These are phyloP conservation scores for Arion vulgaris DNA, from an alignment of 1,140 invertebrate species.

Conservation along the genomic window DNA sequence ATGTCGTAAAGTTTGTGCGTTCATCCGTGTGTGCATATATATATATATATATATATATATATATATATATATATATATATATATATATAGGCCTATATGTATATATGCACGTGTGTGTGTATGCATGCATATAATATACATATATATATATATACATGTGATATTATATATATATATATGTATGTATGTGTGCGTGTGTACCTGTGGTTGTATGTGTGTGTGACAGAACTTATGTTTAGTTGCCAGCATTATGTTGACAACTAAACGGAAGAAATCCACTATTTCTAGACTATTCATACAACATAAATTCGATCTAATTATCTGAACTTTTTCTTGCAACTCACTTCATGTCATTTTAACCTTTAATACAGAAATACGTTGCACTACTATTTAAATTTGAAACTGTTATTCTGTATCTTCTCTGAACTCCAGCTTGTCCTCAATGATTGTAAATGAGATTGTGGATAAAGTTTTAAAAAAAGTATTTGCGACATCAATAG, in stretches of 20 bases:
- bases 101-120: conserved; percentile 15
- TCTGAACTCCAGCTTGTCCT: not conserved
- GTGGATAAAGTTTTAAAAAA: not conserved
- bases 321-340: too few relatives aligned
- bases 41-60: conserved; percentile 23
- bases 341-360: too few relatives aligned
- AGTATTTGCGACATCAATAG: not conserved
- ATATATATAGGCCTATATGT: conserved; percentile 9
- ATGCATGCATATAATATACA: not conserved
- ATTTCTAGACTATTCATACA: too few relatives aligned
- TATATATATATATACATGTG: too few relatives aligned
- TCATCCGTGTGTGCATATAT: too few relatives aligned
- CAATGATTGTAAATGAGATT: not conserved
- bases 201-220: conserved; percentile 13
- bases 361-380: too few relatives aligned
- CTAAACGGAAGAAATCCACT: too few relatives aligned
- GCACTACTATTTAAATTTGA: too few relatives aligned
- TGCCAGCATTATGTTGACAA: not conserved
- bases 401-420: too few relatives aligned
- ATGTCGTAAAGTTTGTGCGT: too few relatives aligned
- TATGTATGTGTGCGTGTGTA: conserved; percentile 20
- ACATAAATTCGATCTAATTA: too few relatives aligned
- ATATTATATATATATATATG: too few relatives aligned
- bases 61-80: conserved; percentile 32
- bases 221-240: not conserved